Percentiles rank a stretch among this genome's conserved stretches.
Conservation (phyloP, 1,140 invertebrate genomes). For the Gonioctena quinquepunctata region DNA sequence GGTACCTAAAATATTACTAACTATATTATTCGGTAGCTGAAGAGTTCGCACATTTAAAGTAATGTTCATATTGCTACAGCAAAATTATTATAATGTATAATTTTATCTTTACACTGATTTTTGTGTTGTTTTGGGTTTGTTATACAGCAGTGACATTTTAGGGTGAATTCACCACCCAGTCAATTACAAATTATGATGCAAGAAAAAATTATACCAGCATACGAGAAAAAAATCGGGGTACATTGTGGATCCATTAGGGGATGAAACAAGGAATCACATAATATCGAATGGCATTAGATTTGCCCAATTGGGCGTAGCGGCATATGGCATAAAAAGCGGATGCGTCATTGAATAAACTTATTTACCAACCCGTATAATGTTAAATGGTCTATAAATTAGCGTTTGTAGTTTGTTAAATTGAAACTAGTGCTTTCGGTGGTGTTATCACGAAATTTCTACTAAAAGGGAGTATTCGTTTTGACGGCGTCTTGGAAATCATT, state of each 20-base stretch:
- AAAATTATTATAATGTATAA: no score
- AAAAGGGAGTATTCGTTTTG: no score
- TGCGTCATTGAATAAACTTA: constrained; percentile 3
- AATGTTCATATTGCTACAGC: no score
- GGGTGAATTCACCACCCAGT: neutral
- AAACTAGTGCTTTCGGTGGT: neutral
- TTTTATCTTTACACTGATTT: no score
- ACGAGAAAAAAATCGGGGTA: constrained; percentile 1
- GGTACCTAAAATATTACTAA: no score
- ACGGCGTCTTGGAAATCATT: no score
- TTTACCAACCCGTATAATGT: constrained; percentile 6
- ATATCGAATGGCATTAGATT: constrained; percentile 4
- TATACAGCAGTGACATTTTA: no score
- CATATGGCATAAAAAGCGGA: constrained; percentile 1
- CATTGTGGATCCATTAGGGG: constrained; percentile 4
- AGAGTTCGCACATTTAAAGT: no score
- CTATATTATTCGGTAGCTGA: no score
- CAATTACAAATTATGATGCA: neutral
- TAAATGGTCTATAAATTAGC: constrained; percentile 15
- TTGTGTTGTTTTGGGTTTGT: no score
- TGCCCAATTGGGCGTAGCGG: constrained; percentile 1
- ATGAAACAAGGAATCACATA: neutral
- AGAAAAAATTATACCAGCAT: neutral
- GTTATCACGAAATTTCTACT: neutral
- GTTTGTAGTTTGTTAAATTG: neutral